Conservation (phyloP, 2,797 vertebrate species). For the Hypotaenidia philippensis region DNA sequence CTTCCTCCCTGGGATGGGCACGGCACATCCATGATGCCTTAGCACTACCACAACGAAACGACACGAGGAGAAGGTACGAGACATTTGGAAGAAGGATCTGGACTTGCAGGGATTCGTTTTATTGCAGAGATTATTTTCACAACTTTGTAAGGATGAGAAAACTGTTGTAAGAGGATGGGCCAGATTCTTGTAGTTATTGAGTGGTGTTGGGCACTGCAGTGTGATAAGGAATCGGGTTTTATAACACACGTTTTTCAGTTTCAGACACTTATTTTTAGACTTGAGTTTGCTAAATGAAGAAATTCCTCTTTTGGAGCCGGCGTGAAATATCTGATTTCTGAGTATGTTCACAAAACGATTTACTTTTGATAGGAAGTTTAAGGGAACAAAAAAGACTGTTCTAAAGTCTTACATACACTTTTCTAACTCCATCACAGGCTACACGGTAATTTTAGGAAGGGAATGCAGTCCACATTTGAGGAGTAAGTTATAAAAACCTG, state of each 20-base stretch:
- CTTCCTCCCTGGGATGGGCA: not conserved
- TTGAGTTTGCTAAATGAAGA: slow-evolving; percentile 40
- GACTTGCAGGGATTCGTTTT: not conserved
- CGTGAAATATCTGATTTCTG: not conserved
- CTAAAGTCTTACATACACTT: not conserved
- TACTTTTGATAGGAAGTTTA: not conserved
- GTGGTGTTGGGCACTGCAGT: fast-evolving
- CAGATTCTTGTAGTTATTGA: not conserved
- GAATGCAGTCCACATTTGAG: not conserved
- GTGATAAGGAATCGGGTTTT: not conserved
- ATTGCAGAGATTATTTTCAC: not conserved
- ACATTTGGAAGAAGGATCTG: not conserved
- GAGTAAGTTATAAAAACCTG: slow-evolving; percentile 5
- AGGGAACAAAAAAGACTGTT: not conserved
- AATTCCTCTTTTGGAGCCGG: slow-evolving; percentile 23
- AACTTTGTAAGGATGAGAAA: not conserved
- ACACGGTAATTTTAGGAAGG: slow-evolving; percentile 24
- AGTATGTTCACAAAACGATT: not conserved
- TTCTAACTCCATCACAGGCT: not conserved
- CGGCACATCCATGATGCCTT: not conserved
- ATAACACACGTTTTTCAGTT: not conserved
- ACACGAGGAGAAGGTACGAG: fast-evolving
- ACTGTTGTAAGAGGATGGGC: not conserved
- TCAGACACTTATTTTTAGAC: slow-evolving; percentile 13
- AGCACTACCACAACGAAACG: fast-evolving